Percentiles rank a stretch among this genome's conserved stretches.
Conservation (phyloP, 2,888 invertebrate genomes). For the Heteropelma amictum region DNA sequence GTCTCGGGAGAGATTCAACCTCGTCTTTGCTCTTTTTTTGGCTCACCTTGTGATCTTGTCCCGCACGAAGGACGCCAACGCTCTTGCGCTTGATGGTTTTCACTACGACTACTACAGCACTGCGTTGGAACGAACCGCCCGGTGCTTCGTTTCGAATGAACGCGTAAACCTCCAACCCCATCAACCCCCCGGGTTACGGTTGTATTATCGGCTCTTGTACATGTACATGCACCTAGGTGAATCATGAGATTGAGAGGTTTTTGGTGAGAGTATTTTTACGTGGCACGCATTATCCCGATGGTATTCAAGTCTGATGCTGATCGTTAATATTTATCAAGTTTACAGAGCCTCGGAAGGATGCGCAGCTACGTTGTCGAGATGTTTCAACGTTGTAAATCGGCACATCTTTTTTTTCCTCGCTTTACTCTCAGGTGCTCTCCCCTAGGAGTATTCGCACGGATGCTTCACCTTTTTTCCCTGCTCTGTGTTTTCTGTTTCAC, state of each 20-base stretch:
- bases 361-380: conserved; percentile 36
- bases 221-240: neutral
- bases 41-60: conserved; percentile 32
- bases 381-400: conserved; percentile 24
- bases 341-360: conserved; percentile 59
- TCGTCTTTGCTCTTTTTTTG: conserved; percentile 34
- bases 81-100: conserved; percentile 35
- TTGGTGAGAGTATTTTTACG: conserved; percentile 32
- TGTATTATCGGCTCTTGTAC: no score
- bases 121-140: neutral
- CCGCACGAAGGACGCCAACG: neutral
- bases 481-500: conserved; percentile 33
- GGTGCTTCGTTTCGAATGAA: conserved; percentile 18
- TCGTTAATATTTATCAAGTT: conserved; percentile 73
- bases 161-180: conserved; percentile 7
- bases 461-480: conserved; percentile 19
- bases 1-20: conserved; percentile 29
- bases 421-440: conserved; percentile 28
- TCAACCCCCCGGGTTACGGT: conserved; percentile 18
- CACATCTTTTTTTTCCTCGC: conserved; percentile 12
- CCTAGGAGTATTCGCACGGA: conserved; percentile 41
- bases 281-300: conserved; percentile 34
- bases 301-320: conserved; percentile 47
- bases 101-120: neutral
- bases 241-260: no score